Percentiles rank a stretch among this genome's conserved stretches.
These are phyloP conservation scores for Cydia splendana DNA, from an alignment of 1,140 invertebrate species.

Conservation along the genomic window DNA sequence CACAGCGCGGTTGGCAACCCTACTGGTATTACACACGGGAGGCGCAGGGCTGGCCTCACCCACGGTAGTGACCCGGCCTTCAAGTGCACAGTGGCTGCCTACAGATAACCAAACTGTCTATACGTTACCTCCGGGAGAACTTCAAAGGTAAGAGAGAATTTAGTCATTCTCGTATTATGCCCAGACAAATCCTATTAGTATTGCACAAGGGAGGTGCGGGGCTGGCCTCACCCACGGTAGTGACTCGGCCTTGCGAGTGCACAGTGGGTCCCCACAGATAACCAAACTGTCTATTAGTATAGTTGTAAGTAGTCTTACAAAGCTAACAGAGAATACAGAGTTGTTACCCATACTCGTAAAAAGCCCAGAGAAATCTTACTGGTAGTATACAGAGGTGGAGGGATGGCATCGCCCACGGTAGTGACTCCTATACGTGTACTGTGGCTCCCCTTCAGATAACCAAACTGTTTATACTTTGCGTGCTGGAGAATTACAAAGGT, in stretches of 20 bases:
- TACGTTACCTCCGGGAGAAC: constrained; percentile 60
- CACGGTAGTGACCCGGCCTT: constrained; percentile 62
- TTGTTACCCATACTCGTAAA: constrained; percentile 17
- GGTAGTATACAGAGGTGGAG: constrained; percentile 47
- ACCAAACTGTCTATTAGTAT: constrained; percentile 67
- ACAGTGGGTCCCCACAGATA: constrained; percentile 69
- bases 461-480: constrained; percentile 65
- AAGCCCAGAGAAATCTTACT: too few relatives aligned
- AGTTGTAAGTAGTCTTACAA: too few relatives aligned
- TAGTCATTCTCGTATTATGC: neutral
- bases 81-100: constrained; percentile 64
- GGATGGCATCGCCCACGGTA: constrained; percentile 63
- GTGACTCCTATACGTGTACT: constrained; percentile 58
- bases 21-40: constrained; percentile 61
- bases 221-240: constrained; percentile 62
- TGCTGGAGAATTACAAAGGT: too few relatives aligned
- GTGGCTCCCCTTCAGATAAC: constrained; percentile 69
- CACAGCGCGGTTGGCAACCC: constrained; percentile 53
- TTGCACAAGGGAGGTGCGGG: constrained; percentile 53
- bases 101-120: constrained; percentile 72
- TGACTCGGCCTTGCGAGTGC: constrained; percentile 56
- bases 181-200: too few relatives aligned
- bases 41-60: constrained; percentile 65
- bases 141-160: constrained; percentile 51
- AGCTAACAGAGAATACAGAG: too few relatives aligned